A percentile compares a stretch with the other conserved stretches of the same genome.
phyloP scores from a whole-genome alignment of 2,888 invertebrate species.

The Augochlorella aurata region DNA sequence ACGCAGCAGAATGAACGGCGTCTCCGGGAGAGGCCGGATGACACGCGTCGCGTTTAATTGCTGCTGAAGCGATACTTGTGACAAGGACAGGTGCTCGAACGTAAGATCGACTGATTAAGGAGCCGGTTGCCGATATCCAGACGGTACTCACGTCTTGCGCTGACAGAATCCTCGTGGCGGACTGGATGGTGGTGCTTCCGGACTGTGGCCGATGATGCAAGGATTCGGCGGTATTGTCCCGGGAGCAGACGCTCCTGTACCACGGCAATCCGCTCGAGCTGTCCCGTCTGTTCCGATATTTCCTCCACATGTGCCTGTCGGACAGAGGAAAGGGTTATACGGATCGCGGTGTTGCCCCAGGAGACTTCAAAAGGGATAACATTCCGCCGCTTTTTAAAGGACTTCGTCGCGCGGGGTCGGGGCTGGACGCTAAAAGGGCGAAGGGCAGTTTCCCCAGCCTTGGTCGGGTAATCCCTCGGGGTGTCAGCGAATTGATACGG shows the following conservation, averaged over 20 bases:
- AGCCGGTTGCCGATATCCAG: background rate
- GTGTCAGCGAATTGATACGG: constrained; percentile 25
- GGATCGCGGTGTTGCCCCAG: background rate
- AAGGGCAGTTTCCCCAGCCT: constrained; percentile 1
- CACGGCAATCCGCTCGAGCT: constrained; percentile 77
- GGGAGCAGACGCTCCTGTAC: constrained; percentile 77
- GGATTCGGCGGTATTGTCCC: constrained; percentile 76
- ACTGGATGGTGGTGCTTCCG: constrained; percentile 74
- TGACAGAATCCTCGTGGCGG: constrained; percentile 77
- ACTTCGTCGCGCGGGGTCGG: background rate
- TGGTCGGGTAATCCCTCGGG: constrained; percentile 6
- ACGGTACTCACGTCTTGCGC: constrained; percentile 78
- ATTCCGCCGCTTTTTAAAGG: background rate
- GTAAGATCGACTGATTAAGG: background rate
- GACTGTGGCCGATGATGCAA: constrained; percentile 77
- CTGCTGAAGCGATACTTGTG: background rate
- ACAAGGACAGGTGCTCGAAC: background rate
- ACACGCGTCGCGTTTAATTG: background rate
- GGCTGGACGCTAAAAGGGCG: background rate
- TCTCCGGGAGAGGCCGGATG: too few species aligned
- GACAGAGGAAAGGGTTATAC: constrained; percentile 13
- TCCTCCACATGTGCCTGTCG: constrained; percentile 84
- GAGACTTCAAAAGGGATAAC: background rate
- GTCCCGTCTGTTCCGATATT: constrained; percentile 82
- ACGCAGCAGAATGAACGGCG: too few species aligned